Evolutionary conservation across 2,888 invertebrate genomes (phyloP).

Genomic region (Drosophila affinis): DNA sequence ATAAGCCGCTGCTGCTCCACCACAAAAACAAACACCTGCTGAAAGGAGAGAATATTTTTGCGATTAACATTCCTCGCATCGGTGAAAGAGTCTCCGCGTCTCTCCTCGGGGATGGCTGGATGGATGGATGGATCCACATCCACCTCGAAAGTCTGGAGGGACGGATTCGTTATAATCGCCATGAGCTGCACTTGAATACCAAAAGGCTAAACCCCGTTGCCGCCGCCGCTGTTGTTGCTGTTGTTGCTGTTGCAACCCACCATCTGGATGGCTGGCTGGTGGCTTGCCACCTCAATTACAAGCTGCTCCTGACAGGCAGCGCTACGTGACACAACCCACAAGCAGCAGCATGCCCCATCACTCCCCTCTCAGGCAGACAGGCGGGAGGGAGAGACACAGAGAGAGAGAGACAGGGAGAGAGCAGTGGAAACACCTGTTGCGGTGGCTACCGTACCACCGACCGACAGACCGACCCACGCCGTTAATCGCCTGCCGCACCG

Average conservation of each 20-base stretch:
- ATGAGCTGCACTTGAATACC: slow-evolving; percentile 60
- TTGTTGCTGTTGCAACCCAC: slow-evolving; percentile 7
- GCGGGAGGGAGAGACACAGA: not conserved
- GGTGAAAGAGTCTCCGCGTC: not conserved
- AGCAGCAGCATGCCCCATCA: slow-evolving; percentile 7
- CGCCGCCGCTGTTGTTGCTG: not conserved
- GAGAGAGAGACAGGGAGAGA: not conserved
- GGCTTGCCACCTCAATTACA: slow-evolving; percentile 62
- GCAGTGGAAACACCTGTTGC: slow-evolving; percentile 69
- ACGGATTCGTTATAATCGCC: slow-evolving; percentile 50
- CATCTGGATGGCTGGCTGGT: not conserved
- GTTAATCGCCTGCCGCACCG: slow-evolving; percentile 61
- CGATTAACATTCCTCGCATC: slow-evolving; percentile 49
- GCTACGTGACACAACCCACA: slow-evolving; percentile 70
- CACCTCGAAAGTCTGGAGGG: slow-evolving; percentile 4
- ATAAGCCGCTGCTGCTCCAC: not conserved
- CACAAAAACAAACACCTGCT: slow-evolving; percentile 42
- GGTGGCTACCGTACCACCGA: slow-evolving; percentile 49
- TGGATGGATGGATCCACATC: not conserved
- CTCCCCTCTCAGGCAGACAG: not conserved
- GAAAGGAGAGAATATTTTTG: slow-evolving; percentile 18
- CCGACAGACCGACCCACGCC: slow-evolving; percentile 24
- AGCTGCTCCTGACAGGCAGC: slow-evolving; percentile 57
- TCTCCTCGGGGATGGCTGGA: not conserved
- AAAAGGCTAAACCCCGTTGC: slow-evolving; percentile 41